phyloP scores from a whole-genome alignment of 1,140 invertebrate species.

The Solenopsis fugax region DNA sequence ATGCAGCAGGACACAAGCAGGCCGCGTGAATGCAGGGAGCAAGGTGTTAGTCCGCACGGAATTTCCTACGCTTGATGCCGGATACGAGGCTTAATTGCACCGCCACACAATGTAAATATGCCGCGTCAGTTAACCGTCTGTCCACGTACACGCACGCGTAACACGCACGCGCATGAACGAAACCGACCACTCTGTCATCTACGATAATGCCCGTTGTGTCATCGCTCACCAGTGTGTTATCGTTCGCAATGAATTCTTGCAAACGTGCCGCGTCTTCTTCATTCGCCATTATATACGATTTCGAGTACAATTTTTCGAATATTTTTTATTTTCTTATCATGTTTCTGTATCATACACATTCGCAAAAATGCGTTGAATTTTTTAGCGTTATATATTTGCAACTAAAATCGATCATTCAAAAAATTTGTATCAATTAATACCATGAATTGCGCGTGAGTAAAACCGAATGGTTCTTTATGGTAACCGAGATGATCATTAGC shows the following conservation, averaged over 20 bases:
- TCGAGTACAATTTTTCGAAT: constrained; percentile 9
- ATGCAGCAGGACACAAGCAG: constrained; percentile 61
- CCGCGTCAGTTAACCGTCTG: constrained; percentile 83
- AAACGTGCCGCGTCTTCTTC: constrained; percentile 61
- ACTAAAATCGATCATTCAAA: background rate
- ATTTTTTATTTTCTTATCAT: background rate
- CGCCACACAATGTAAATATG: constrained; percentile 85
- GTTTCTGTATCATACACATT: too few relatives aligned
- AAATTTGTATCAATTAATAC: background rate
- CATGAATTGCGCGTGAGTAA: background rate
- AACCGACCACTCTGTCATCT: constrained; percentile 81
- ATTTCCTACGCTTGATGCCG: constrained; percentile 83
- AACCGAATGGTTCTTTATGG: background rate
- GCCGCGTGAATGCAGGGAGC: constrained; percentile 80
- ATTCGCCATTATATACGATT: background rate
- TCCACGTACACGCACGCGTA: constrained; percentile 63
- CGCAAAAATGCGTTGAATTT: background rate
- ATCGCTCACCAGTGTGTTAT: constrained; percentile 79
- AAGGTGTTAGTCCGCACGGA: constrained; percentile 83
- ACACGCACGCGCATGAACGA: constrained; percentile 72
- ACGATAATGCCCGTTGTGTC: constrained; percentile 83
- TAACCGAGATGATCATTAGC: background rate
- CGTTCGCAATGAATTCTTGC: constrained; percentile 75
- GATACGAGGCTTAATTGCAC: constrained; percentile 85
- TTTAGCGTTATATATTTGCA: background rate